Percentiles rank a stretch among this genome's conserved stretches.
Evolutionary conservation across 2,888 invertebrate species (phyloP).

Genomic region (Eurytoma californica): DNA sequence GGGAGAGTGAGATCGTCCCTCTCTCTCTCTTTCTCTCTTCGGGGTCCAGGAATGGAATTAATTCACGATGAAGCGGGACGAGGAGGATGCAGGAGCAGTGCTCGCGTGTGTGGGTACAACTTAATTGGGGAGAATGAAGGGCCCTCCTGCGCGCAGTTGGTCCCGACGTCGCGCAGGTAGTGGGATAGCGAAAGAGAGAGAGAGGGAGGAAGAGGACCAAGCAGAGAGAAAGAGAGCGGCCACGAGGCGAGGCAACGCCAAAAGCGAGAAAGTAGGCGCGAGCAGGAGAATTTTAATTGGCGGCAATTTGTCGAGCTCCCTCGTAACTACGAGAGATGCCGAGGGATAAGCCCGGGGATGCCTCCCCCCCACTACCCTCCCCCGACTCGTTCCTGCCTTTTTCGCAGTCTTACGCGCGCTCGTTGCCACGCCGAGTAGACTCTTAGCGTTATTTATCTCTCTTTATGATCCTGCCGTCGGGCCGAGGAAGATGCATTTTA

Average conservation of each 20-base stretch:
- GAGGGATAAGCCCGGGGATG: slow-evolving; percentile 23
- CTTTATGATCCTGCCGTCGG: neutral
- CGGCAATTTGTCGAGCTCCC: slow-evolving; percentile 62
- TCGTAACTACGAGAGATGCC: slow-evolving; percentile 51
- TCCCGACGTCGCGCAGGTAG: slow-evolving; percentile 24
- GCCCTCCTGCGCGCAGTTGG: slow-evolving; percentile 25
- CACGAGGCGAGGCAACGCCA: neutral
- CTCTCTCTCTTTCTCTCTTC: neutral
- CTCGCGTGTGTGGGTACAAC: slow-evolving; percentile 65
- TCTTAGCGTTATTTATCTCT: slow-evolving; percentile 8
- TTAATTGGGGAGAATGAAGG: slow-evolving; percentile 68
- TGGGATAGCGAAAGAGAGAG: neutral
- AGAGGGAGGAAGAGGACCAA: no score
- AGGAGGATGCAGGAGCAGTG: neutral
- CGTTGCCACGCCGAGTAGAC: neutral
- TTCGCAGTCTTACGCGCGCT: neutral
- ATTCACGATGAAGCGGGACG: slow-evolving; percentile 52
- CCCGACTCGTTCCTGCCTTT: neutral
- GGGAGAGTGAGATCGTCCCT: slow-evolving; percentile 9
- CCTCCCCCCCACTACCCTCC: neutral
- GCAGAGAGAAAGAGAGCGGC: no score
- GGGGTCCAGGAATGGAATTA: slow-evolving; percentile 33
- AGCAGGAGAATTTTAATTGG: slow-evolving; percentile 65
- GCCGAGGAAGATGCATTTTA: slow-evolving; percentile 2
- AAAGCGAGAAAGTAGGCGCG: slow-evolving; percentile 16